Percentiles rank a stretch among this genome's conserved stretches.
These are phyloP conservation scores for Theonella swinhoei DNA, from an alignment of 37 sponge, comb jelly and placozoan genomes.

Conservation along the genomic window DNA sequence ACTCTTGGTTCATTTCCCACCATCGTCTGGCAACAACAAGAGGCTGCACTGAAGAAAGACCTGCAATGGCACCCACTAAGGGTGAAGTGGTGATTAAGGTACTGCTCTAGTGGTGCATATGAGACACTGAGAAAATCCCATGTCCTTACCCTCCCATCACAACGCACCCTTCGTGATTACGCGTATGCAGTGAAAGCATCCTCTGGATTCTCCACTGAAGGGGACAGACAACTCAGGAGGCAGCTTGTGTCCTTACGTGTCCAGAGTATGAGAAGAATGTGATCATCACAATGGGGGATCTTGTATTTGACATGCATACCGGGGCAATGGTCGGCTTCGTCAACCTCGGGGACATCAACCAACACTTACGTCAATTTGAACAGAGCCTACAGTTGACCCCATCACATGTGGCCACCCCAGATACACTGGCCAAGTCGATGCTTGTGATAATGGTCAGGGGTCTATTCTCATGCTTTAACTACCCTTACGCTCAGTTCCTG, in stretches of 20 bases:
- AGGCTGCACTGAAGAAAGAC: constrained; percentile 2
- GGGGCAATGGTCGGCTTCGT: constrained; percentile 7
- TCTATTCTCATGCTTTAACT: not conserved
- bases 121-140: constrained; percentile 15
- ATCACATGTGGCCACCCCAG: too few species aligned
- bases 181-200: constrained; percentile 14
- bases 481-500: constrained; percentile 7
- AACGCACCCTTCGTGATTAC: too few species aligned
- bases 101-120: constrained; percentile 30
- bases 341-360: not conserved
- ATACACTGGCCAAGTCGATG: constrained; percentile 5
- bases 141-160: constrained; percentile 15
- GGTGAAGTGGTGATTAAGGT: constrained; percentile 13
- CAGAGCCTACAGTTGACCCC: not conserved
- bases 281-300: constrained; percentile 16
- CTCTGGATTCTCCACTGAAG: constrained; percentile 38
- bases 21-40: constrained; percentile 21
- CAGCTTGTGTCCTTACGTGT: constrained; percentile 14
- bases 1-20: constrained; percentile 12
- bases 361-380: not conserved
- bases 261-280: constrained; percentile 46
- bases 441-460: constrained; percentile 13
- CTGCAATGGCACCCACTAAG: constrained; percentile 18
- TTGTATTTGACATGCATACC: constrained; percentile 24
- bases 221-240: constrained; percentile 30